phyloP scores from a whole-genome alignment of 2,888 invertebrate genomes.

The Hyppa rectilinea region DNA sequence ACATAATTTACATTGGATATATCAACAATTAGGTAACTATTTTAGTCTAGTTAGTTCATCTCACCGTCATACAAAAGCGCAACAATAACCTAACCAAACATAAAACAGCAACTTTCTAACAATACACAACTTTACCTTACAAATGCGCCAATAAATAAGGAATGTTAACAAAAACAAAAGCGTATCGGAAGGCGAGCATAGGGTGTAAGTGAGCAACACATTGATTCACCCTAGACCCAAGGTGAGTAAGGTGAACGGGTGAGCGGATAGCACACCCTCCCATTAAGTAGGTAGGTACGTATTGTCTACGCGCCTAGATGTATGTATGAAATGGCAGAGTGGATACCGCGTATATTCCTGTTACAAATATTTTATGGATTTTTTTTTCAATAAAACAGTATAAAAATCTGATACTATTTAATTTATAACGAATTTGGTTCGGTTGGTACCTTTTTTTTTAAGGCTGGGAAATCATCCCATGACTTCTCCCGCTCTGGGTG shows the following conservation, averaged over 20 bases:
- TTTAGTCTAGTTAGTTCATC: background rate
- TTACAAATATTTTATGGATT: background rate
- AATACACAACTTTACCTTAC: background rate
- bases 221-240: slow-evolving; percentile 49
- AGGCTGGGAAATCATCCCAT: too few relatives aligned
- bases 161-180: slow-evolving; percentile 34
- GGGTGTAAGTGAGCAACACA: slow-evolving; percentile 62
- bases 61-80: background rate
- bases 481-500: too few relatives aligned
- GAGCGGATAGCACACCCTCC: slow-evolving; percentile 62
- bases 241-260: slow-evolving; percentile 54
- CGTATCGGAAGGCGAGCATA: slow-evolving; percentile 57
- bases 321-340: background rate
- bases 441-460: too few relatives aligned
- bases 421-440: too few relatives aligned
- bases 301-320: slow-evolving; percentile 52
- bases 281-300: slow-evolving; percentile 47
- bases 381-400: background rate
- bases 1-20: background rate
- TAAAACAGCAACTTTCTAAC: slow-evolving; percentile 5
- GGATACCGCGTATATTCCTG: slow-evolving; percentile 26
- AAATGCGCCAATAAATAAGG: slow-evolving; percentile 43
- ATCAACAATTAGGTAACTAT: background rate
- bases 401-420: too few relatives aligned
- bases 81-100: background rate